Evolutionary conservation across 2,888 invertebrate genomes (phyloP), one percentile per base, ranked within the genome.

Genomic region (Heliconius ismenius): DNA sequence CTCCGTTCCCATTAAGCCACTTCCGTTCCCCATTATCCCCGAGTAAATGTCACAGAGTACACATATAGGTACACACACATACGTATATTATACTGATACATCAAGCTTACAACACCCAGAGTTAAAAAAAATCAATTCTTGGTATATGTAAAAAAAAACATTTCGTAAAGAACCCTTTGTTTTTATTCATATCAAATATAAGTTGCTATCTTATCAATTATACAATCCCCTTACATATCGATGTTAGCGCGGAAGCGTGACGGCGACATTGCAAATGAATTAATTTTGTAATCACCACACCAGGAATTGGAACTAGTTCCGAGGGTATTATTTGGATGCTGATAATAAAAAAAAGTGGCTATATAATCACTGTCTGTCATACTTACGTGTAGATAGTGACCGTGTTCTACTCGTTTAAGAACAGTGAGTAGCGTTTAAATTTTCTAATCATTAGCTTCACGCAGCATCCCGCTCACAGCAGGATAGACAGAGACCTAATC

Each of bases 251-350:
- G 79, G 79, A 78, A 78, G 79, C 69, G 26, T 49, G 63, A 49
- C 54, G 13, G 15, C 73, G 78, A 78, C 79, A 79, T 81, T 80
- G 74, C 64, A 58, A 65, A 67, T 74, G 76, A 73, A 81, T 79
- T 81, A 79, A 78, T 79, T 78, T 79, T 49, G 69, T 79, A 78
- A 80, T 78, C 78, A 21, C 32, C 26, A 18, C n/a, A 62, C 28
- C 64, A 74, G 62, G 79, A 75, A 78, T 78, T 78, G 69, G 67
- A 65, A 74, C 68, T 69, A 58, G 58, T 64, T 76, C 73, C 73
- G 72, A 65, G 43, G 60, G 26, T 75, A 26, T 18, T 69, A 70
- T 74, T 74, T 74, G 74, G 43, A 58, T 68, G 69, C 54, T 43
- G 65, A 60, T 73, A 60, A 65, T 24, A 18, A n/a, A 58, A 39